phyloP scores from a whole-genome alignment of 2,888 invertebrate species.

The Amphipoea oculea region DNA sequence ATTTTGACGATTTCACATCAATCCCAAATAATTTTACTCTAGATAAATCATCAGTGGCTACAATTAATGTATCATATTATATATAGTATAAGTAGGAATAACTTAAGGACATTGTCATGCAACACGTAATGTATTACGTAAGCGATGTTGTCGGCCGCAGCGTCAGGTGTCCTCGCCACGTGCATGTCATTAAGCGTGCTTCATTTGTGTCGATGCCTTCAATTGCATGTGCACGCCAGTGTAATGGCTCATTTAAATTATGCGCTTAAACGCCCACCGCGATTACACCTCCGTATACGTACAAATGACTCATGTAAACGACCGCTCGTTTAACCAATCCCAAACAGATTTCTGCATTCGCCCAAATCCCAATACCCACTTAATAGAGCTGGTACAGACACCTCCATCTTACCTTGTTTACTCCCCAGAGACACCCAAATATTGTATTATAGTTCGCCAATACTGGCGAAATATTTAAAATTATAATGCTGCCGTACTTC shows the following conservation, averaged over 20 bases:
- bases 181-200: constrained; percentile 62
- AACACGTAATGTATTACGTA: constrained; percentile 48
- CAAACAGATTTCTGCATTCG: constrained; percentile 51
- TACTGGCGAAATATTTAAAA: constrained; percentile 48
- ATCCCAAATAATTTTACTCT: background rate
- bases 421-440: constrained; percentile 39
- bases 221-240: constrained; percentile 61
- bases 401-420: constrained; percentile 43
- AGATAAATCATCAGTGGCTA: background rate
- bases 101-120: constrained; percentile 42
- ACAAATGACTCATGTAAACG: constrained; percentile 56
- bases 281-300: constrained; percentile 40
- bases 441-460: constrained; percentile 25
- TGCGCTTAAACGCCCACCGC: constrained; percentile 53
- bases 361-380: constrained; percentile 25
- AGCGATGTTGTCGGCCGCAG: constrained; percentile 44
- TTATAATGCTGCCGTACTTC: constrained; percentile 49
- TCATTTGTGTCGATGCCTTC: constrained; percentile 66
- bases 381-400: constrained; percentile 33
- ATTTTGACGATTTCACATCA: background rate
- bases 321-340: constrained; percentile 41
- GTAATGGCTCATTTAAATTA: constrained; percentile 64
- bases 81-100: constrained; percentile 32
- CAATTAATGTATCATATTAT: constrained; percentile 6
- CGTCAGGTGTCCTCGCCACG: constrained; percentile 57